These are phyloP conservation scores for Amphiduros pacificus DNA, from an alignment of 2,888 invertebrate genomes.

Conservation along the genomic window DNA sequence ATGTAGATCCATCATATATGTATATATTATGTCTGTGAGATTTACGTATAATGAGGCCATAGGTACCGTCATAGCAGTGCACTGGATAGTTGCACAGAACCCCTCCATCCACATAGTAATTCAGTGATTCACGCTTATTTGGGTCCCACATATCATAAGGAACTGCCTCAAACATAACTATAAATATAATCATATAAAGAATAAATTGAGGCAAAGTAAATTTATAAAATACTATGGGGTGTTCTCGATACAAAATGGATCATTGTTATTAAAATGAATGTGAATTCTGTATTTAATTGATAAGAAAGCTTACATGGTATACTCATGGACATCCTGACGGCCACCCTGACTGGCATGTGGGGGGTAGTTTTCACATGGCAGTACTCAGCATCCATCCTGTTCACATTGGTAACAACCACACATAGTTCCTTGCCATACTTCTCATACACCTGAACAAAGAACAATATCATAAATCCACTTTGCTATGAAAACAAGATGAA, in stretches of 20 bases:
- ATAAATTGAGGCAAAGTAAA: no score
- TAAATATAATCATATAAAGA: no score
- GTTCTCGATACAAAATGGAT: no score
- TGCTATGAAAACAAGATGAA: no score
- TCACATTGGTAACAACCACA: constrained; percentile 53
- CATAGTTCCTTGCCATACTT: constrained; percentile 47
- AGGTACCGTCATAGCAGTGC: constrained; percentile 49
- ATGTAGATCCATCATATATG: no score
- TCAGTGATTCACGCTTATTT: constrained; percentile 34
- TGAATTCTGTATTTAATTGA: no score
- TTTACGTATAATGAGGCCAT: no score
- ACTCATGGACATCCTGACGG: constrained; percentile 53
- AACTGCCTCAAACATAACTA: constrained; percentile 45
- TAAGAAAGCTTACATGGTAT: constrained; percentile 44
- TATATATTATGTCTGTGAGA: no score
- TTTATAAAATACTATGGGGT: no score
- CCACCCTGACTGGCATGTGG: constrained; percentile 46
- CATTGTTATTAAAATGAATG: no score
- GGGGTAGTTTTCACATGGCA: constrained; percentile 55
- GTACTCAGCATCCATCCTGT: constrained; percentile 49
- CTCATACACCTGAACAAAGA: constrained; percentile 27
- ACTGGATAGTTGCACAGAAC: constrained; percentile 50
- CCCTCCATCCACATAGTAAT: constrained; percentile 48
- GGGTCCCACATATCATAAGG: no score
- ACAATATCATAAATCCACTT: no score